These are phyloP conservation scores for Heteromurus nitidus DNA, from an alignment of 2,888 invertebrate species.

Conservation along the genomic window DNA sequence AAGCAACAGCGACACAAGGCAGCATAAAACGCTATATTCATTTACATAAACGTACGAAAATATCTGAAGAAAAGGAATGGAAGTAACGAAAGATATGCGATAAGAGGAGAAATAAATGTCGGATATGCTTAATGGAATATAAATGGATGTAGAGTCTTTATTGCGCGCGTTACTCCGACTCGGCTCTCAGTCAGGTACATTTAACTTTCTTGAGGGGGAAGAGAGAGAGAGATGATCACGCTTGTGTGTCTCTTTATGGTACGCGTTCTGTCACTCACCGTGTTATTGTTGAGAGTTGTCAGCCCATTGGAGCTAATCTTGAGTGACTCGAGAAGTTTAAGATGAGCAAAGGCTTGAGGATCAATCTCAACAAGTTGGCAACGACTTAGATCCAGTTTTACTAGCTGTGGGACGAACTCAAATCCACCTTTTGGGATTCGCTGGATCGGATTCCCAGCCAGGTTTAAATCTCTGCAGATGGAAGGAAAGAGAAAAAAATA, in stretches of 20 bases:
- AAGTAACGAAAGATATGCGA: no score
- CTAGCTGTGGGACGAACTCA: constrained; percentile 84
- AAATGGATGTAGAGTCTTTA: background rate
- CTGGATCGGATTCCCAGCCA: constrained; percentile 88
- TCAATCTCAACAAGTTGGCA: constrained; percentile 88
- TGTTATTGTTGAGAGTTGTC: constrained; percentile 73
- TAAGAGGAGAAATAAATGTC: no score
- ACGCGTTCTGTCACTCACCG: constrained; percentile 70
- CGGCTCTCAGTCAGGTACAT: background rate
- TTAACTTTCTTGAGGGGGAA: no score
- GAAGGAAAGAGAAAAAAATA: constrained; percentile 14
- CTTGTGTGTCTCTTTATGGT: no score
- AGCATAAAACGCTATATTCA: no score
- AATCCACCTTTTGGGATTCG: constrained; percentile 87
- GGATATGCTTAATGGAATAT: no score
- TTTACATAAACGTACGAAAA: no score
- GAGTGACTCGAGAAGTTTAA: constrained; percentile 85
- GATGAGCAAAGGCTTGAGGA: constrained; percentile 85
- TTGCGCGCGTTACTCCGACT: background rate
- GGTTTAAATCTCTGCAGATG: constrained; percentile 80
- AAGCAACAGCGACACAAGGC: no score
- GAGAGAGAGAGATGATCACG: no score
- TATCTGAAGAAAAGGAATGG: no score
- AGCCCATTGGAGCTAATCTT: constrained; percentile 89
- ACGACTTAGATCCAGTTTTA: constrained; percentile 88